phyloP scores from a whole-genome alignment of 2,888 invertebrate species.

The Drosophila atripex region DNA sequence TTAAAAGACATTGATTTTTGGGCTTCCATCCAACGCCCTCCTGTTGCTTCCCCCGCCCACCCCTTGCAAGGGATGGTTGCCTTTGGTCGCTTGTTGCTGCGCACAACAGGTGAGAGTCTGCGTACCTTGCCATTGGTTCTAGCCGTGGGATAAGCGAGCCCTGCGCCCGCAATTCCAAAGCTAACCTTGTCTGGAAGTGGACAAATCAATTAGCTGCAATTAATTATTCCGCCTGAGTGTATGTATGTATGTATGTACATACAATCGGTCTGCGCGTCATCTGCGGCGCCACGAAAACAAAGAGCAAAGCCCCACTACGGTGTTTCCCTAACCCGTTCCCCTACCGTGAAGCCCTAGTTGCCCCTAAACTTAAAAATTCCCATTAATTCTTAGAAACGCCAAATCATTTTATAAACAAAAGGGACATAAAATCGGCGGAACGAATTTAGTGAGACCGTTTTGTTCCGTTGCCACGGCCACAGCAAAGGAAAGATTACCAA shows the following conservation, averaged over 20 bases:
- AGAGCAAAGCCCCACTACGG: background rate
- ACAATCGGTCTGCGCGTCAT: background rate
- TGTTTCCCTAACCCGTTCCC: background rate
- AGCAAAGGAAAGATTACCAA: no score
- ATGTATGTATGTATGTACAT: background rate
- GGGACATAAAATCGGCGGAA: background rate
- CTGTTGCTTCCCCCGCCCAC: slow-evolving; percentile 15
- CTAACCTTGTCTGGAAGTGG: slow-evolving; percentile 15
- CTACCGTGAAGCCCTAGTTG: background rate
- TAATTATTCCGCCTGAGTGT: slow-evolving; percentile 10
- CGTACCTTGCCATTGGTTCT: slow-evolving; percentile 1
- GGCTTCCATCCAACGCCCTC: slow-evolving; percentile 9
- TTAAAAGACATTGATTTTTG: slow-evolving; percentile 35
- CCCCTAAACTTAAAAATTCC: background rate
- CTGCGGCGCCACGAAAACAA: background rate
- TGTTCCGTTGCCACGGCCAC: no score
- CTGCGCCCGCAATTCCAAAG: background rate
- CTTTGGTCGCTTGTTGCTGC: slow-evolving; percentile 48
- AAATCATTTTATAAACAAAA: slow-evolving; percentile 26
- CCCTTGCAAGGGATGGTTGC: background rate
- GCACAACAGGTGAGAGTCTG: slow-evolving; percentile 66
- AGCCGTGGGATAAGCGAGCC: background rate
- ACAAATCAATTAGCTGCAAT: slow-evolving; percentile 27
- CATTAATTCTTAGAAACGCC: slow-evolving; percentile 10
- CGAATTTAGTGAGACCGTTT: background rate